Evolutionary conservation across 2,797 vertebrate species (phyloP).

Genomic region (Falco biarmicus): DNA sequence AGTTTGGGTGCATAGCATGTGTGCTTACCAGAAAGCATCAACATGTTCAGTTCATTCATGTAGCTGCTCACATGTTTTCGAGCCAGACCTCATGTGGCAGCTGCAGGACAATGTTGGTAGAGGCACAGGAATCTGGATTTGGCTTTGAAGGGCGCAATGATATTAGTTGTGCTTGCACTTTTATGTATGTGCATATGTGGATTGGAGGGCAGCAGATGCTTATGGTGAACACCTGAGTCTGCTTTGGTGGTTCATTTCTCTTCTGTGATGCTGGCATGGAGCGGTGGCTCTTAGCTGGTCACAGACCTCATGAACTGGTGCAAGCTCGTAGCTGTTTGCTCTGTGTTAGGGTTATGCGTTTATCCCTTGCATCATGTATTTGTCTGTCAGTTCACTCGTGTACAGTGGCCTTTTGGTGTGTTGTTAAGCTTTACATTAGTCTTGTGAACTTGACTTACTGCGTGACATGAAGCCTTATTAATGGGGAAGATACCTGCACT

Average conservation of each 20-base stretch:
- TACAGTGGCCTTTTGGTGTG: neutral
- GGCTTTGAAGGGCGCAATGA: neutral
- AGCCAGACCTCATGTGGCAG: neutral
- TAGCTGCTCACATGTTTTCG: neutral
- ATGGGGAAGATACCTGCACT: neutral
- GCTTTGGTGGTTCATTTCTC: neutral
- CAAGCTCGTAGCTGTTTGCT: neutral
- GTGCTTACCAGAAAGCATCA: neutral
- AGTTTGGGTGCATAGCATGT: accelerated
- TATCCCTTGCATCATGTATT: neutral
- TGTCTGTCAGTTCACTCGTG: neutral
- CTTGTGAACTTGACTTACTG: neutral
- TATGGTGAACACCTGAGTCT: neutral
- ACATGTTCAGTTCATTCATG: neutral
- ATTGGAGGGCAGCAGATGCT: neutral
- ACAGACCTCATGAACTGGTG: neutral
- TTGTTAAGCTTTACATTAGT: neutral
- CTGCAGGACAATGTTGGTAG: neutral
- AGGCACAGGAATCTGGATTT: neutral
- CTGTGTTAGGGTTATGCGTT: neutral
- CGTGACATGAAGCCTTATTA: neutral
- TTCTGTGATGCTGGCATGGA: neutral
- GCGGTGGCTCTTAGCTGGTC: neutral
- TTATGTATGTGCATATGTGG: accelerated
- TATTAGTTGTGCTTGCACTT: neutral